Percentiles rank a stretch among this genome's conserved stretches.
phyloP scores from a whole-genome alignment of 2,797 vertebrate genomes.

The Babyrousa celebensis region DNA sequence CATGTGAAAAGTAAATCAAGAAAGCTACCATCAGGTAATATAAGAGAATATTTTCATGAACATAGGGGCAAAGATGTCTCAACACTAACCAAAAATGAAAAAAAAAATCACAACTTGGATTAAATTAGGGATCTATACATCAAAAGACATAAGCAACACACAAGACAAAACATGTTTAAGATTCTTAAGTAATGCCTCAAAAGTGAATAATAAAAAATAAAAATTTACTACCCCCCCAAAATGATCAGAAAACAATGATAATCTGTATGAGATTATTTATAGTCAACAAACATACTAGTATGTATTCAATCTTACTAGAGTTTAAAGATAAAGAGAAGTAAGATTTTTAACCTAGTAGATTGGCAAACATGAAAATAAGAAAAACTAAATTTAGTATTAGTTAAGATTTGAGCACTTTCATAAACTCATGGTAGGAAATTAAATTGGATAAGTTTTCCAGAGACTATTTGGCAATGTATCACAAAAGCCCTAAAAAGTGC shows the following conservation, averaged over 20 bases:
- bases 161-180: neutral
- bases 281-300: neutral
- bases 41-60: neutral
- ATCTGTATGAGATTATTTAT: neutral
- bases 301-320: constrained; percentile 15
- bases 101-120: neutral
- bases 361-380: constrained; percentile 31
- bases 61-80: neutral
- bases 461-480: neutral
- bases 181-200: neutral
- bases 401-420: constrained; percentile 31
- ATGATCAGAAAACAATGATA: neutral
- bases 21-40: neutral
- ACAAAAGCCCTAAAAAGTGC: neutral
- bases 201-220: constrained; percentile 2
- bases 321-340: constrained; percentile 26
- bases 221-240: constrained; percentile 1
- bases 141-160: neutral
- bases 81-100: neutral
- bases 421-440: constrained; percentile 12
- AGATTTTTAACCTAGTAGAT: constrained; percentile 5
- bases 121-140: neutral
- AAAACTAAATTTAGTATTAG: constrained; percentile 27
- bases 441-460: constrained; percentile 48
- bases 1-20: constrained; percentile 3